Conservation (phyloP, 2,888 invertebrate species). For the Eretmocerus hayati region DNA sequence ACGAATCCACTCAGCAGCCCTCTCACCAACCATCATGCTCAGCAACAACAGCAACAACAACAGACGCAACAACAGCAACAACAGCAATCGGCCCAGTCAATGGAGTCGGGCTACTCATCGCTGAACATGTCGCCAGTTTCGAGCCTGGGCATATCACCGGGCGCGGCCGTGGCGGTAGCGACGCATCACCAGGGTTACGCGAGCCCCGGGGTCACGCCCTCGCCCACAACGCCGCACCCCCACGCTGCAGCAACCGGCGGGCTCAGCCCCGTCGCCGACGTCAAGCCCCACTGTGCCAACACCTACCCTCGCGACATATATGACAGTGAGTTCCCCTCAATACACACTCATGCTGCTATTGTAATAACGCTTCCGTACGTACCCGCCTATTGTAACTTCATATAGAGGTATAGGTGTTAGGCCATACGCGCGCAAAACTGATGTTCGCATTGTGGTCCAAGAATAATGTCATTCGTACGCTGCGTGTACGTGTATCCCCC, state of each 20-base stretch:
- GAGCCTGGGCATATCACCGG: conserved; percentile 42
- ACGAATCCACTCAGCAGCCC: conserved; percentile 19
- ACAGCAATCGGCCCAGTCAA: conserved; percentile 17
- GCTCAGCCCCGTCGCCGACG: conserved; percentile 41
- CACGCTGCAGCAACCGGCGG: conserved; percentile 25
- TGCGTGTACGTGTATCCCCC: no score
- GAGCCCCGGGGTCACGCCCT: conserved; percentile 41
- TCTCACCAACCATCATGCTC: conserved; percentile 1
- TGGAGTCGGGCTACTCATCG: conserved; percentile 40
- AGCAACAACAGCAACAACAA: conserved; percentile 6
- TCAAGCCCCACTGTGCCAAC: conserved; percentile 36
- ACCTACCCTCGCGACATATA: conserved; percentile 16
- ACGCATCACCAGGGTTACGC: conserved; percentile 36
- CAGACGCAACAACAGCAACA: conserved; percentile 12
- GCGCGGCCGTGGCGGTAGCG: conserved; percentile 24
- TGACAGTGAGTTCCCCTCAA: conserved; percentile 14
- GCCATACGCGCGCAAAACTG: no score
- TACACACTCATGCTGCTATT: no score
- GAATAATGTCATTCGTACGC: no score
- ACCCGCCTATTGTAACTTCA: no score
- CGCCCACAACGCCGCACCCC: conserved; percentile 30
- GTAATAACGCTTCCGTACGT: no score
- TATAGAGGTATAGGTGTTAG: no score
- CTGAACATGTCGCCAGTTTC: conserved; percentile 40
- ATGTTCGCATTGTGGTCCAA: no score